These are phyloP conservation scores for Bradysia coprophila DNA, from an alignment of 1,140 invertebrate genomes.

Conservation along the genomic window DNA sequence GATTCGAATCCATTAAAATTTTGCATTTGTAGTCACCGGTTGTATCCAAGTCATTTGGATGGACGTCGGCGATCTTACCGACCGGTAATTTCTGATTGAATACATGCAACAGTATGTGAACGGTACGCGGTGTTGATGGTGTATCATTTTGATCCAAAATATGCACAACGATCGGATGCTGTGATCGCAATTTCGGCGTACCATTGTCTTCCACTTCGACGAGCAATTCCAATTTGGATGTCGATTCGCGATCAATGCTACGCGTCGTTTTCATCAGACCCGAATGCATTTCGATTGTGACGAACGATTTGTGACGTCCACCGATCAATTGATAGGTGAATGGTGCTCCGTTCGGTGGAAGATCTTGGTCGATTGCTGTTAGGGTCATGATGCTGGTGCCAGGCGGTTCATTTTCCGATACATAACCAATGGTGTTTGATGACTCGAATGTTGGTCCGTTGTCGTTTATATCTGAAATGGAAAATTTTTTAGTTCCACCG, in stretches of 20 bases:
- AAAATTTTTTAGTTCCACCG: not conserved
- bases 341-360: constrained; percentile 80
- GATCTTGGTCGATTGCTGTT: constrained; percentile 69
- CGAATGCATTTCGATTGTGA: constrained; percentile 57
- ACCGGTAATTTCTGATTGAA: constrained; percentile 50
- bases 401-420: constrained; percentile 75
- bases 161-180: constrained; percentile 53
- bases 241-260: constrained; percentile 65
- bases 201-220: constrained; percentile 84
- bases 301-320: constrained; percentile 53
- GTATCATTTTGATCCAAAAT: constrained; percentile 84
- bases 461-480: constrained; percentile 74
- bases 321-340: constrained; percentile 67
- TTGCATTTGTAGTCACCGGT: constrained; percentile 75
- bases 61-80: constrained; percentile 75
- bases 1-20: constrained; percentile 37
- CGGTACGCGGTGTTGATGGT: constrained; percentile 65
- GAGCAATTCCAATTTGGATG: constrained; percentile 48
- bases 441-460: constrained; percentile 75
- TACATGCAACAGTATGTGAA: constrained; percentile 60
- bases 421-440: constrained; percentile 46
- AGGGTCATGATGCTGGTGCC: constrained; percentile 71
- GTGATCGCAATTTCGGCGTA: constrained; percentile 57
- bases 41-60: constrained; percentile 77
- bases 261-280: constrained; percentile 62